These are phyloP conservation scores for Meandrina meandrites DNA, from an alignment of 92 coral and sea anemone species.

Conservation along the genomic window DNA sequence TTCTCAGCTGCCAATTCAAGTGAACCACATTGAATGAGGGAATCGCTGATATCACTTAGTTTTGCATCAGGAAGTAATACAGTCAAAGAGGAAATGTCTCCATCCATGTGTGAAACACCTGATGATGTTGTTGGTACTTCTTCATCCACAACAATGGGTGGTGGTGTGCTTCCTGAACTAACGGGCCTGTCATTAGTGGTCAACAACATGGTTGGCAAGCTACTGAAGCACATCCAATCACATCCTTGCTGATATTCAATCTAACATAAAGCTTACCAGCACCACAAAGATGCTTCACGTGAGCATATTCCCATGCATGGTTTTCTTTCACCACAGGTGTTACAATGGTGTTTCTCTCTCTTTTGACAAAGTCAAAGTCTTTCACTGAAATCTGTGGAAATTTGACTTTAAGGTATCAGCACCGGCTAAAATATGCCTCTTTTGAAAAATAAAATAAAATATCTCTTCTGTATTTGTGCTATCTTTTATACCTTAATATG, in stretches of 20 bases:
- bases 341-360: slow-evolving; percentile 55
- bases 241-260: slow-evolving; percentile 46
- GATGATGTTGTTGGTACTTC: slow-evolving; percentile 26
- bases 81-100: slow-evolving; percentile 33
- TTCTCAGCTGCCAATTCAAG: slow-evolving; percentile 48
- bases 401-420: too few species aligned
- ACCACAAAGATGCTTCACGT: slow-evolving; percentile 63
- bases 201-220: slow-evolving; percentile 3
- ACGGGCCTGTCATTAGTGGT: neutral
- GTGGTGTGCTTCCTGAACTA: neutral
- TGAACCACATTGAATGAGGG: slow-evolving; percentile 36
- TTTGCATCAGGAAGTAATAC: slow-evolving; percentile 47
- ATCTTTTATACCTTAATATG: too few species aligned
- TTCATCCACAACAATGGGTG: neutral
- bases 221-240: neutral
- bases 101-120: neutral
- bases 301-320: slow-evolving; percentile 65
- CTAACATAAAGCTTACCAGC: slow-evolving; percentile 56
- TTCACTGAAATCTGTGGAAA: slow-evolving; percentile 29
- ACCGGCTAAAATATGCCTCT: too few species aligned
- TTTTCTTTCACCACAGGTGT: slow-evolving; percentile 60
- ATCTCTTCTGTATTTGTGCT: too few species aligned
- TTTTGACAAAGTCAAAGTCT: slow-evolving; percentile 63
- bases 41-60: slow-evolving; percentile 26
- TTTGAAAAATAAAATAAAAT: too few species aligned